phyloP scores from a whole-genome alignment of 1,140 invertebrate species.

The Sycophila sp. region DNA sequence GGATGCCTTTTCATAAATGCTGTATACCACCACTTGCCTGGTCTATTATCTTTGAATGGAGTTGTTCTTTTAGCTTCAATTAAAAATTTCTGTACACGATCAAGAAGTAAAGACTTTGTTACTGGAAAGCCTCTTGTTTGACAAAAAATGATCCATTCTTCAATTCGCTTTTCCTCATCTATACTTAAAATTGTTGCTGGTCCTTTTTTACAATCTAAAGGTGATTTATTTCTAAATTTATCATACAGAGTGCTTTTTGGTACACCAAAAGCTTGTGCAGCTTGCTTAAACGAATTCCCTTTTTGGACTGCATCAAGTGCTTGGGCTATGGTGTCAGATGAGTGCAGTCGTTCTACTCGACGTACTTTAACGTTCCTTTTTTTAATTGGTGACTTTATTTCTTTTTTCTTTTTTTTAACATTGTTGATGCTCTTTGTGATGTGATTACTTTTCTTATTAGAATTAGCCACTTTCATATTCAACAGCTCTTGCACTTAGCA shows the following conservation, averaged over 20 bases:
- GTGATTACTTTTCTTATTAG: no score
- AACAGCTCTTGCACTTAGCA: no score
- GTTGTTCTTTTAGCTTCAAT: neutral
- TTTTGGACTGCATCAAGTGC: neutral
- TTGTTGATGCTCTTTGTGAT: no score
- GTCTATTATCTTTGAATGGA: conserved; percentile 32
- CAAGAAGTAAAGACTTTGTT: conserved; percentile 23
- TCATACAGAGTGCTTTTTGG: conserved; percentile 10
- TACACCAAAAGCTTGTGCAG: conserved; percentile 4
- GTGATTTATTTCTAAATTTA: neutral
- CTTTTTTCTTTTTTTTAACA: no score
- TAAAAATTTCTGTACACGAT: conserved; percentile 30
- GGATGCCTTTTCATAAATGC: conserved; percentile 45
- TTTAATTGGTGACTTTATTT: no score
- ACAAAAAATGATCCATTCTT: conserved; percentile 26
- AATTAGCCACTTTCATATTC: no score
- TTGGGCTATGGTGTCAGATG: neutral
- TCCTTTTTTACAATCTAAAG: conserved; percentile 7
- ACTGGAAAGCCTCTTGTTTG: conserved; percentile 26
- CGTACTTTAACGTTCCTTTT: no score
- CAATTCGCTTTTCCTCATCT: conserved; percentile 24
- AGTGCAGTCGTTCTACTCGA: no score
- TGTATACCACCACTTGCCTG: conserved; percentile 41
- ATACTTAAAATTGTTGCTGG: neutral
- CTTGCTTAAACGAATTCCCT: neutral